Percentiles rank a stretch among this genome's conserved stretches.
These are phyloP conservation scores for Zonotrichia albicollis DNA, from an alignment of 2,797 vertebrate genomes.

Conservation along the genomic window DNA sequence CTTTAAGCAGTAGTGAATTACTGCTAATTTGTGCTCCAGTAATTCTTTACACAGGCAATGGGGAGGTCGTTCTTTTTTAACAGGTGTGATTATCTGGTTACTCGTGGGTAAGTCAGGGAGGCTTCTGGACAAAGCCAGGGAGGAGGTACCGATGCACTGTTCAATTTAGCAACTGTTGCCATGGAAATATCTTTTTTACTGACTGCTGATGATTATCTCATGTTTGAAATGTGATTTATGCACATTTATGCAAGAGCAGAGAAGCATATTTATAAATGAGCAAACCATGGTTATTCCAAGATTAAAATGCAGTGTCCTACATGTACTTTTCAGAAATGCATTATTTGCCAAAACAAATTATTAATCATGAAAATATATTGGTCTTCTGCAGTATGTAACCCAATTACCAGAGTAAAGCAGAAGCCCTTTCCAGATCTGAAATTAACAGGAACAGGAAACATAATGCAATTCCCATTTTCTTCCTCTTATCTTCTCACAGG, in stretches of 20 bases:
- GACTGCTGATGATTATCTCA: constrained; percentile 2
- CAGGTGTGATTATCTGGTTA: not conserved
- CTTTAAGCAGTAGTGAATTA: not conserved
- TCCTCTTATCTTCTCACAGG: not conserved
- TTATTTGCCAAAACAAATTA: not conserved
- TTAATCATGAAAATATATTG: not conserved
- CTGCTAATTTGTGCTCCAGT: not conserved
- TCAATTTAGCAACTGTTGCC: constrained; percentile 50
- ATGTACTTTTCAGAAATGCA: not conserved
- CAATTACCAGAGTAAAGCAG: constrained; percentile 16
- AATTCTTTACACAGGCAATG: not conserved
- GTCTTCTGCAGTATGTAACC: not conserved
- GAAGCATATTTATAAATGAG: not conserved
- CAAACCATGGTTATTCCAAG: not conserved
- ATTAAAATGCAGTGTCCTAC: not conserved
- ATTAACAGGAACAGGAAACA: not conserved
- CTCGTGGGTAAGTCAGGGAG: not conserved
- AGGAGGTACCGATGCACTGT: not conserved
- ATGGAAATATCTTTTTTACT: constrained; percentile 43
- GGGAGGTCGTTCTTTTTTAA: not conserved
- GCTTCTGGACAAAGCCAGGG: not conserved
- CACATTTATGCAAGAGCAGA: not conserved
- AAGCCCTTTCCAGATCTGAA: not conserved
- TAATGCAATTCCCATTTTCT: not conserved
- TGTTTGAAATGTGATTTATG: constrained; percentile 38